These are phyloP conservation scores for Drosophila neocordata DNA, from an alignment of 1,140 invertebrate species.

Conservation along the genomic window DNA sequence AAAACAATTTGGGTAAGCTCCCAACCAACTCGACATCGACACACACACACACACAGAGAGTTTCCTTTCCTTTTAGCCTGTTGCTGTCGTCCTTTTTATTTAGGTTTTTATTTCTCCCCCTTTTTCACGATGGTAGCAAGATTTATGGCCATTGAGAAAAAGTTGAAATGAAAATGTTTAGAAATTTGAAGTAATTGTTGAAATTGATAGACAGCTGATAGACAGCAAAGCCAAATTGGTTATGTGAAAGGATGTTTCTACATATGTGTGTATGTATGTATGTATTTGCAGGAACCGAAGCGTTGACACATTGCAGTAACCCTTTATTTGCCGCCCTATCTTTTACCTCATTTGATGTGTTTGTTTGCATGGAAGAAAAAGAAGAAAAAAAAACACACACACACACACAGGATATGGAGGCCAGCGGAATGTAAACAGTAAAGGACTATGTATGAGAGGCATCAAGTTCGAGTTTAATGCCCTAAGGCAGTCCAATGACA, in stretches of 20 bases:
- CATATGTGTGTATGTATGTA: background rate
- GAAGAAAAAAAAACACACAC: background rate
- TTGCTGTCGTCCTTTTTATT: constrained; percentile 46
- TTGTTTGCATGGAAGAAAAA: constrained; percentile 15
- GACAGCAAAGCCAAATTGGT: constrained; percentile 12
- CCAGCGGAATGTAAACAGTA: constrained; percentile 30
- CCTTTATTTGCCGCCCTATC: constrained; percentile 1
- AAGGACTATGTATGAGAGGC: constrained; percentile 11
- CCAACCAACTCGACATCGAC: constrained; percentile 35
- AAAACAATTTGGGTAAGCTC: constrained; percentile 57
- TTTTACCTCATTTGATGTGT: constrained; percentile 23
- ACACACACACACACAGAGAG: constrained; percentile 41
- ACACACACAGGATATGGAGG: too few relatives aligned
- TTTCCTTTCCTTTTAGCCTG: constrained; percentile 37
- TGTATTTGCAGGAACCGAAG: constrained; percentile 24
- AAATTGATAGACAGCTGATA: constrained; percentile 62
- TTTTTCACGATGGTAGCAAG: constrained; percentile 41
- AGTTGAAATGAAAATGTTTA: constrained; percentile 46
- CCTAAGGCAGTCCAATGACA: constrained; percentile 60
- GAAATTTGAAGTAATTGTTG: constrained; percentile 62
- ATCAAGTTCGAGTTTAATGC: constrained; percentile 39
- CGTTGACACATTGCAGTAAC: constrained; percentile 29
- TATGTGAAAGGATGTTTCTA: constrained; percentile 2
- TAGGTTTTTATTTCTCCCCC: constrained; percentile 30
- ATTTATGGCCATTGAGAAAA: constrained; percentile 54